Percentiles rank a stretch among this genome's conserved stretches.
Evolutionary conservation across 1,140 invertebrate species (phyloP).

Genomic region (Pseudomyrmex cubaensis): DNA sequence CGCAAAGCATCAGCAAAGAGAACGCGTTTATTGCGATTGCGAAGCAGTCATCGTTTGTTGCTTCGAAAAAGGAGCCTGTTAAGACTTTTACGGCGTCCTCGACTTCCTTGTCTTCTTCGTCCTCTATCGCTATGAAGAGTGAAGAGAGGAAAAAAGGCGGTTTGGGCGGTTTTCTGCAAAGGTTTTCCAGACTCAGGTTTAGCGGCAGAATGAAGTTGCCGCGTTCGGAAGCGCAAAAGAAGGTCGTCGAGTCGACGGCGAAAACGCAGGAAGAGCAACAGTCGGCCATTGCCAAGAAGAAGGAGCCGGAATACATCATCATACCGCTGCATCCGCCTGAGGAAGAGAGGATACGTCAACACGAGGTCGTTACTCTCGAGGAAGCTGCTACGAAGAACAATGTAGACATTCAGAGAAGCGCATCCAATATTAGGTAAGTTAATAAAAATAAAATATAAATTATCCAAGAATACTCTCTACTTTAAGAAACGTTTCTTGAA

Average conservation of each 20-base stretch:
- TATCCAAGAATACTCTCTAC: background rate
- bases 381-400: constrained; percentile 49
- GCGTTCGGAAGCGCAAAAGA: constrained; percentile 79
- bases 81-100: constrained; percentile 15
- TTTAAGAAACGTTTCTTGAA: background rate
- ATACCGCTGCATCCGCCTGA: constrained; percentile 84
- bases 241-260: constrained; percentile 57
- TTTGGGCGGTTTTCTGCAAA: constrained; percentile 85
- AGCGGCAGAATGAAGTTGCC: constrained; percentile 84
- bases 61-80: background rate
- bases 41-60: constrained; percentile 25
- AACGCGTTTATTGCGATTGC: constrained; percentile 75
- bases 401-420: constrained; percentile 73
- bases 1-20: constrained; percentile 57
- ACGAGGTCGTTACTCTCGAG: constrained; percentile 57
- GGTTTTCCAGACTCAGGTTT: constrained; percentile 85
- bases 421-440: constrained; percentile 79
- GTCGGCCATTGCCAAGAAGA: constrained; percentile 67
- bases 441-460: background rate
- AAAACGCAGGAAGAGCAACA: constrained; percentile 58
- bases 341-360: constrained; percentile 70
- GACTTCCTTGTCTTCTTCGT: constrained; percentile 33
- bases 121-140: constrained; percentile 41
- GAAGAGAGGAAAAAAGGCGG: constrained; percentile 81
- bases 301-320: constrained; percentile 83